Percentiles rank a stretch among this genome's conserved stretches.
These are phyloP conservation scores for Tenodera sinensis DNA, from an alignment of 2,888 invertebrate species.

Conservation along the genomic window DNA sequence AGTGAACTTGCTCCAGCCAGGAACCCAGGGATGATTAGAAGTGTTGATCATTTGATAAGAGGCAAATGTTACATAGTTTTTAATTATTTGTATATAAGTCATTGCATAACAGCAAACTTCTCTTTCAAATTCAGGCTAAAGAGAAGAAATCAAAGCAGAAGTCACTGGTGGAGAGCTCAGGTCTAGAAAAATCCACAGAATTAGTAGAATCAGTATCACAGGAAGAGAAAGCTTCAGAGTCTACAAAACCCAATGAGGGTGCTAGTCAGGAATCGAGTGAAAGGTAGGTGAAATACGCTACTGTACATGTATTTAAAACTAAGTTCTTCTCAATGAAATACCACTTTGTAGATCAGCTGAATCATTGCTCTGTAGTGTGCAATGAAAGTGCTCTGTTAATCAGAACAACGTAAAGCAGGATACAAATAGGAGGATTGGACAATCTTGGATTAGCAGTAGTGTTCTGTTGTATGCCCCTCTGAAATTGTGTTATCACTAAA, in stretches of 20 bases:
- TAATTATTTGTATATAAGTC: too few relatives aligned
- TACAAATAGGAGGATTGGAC: too few relatives aligned
- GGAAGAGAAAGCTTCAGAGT: not conserved
- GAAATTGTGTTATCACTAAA: too few relatives aligned
- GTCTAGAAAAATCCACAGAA: not conserved
- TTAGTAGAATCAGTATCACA: not conserved
- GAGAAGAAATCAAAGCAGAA: not conserved
- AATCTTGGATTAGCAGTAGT: too few relatives aligned
- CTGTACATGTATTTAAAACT: not conserved
- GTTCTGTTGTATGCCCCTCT: too few relatives aligned
- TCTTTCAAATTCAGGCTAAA: not conserved
- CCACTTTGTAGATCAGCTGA: not conserved
- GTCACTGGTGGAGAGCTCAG: not conserved
- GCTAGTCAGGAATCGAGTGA: constrained; percentile 13
- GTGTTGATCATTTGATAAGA: too few relatives aligned
- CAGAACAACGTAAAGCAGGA: too few relatives aligned
- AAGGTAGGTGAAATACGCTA: constrained; percentile 17
- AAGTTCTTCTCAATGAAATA: constrained; percentile 10
- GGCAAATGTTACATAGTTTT: too few relatives aligned
- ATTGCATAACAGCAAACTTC: not conserved
- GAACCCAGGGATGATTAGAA: too few relatives aligned
- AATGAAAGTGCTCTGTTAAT: too few relatives aligned
- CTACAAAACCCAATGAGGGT: constrained; percentile 8
- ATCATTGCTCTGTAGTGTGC: too few relatives aligned
- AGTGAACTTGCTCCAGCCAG: too few relatives aligned